A percentile compares a stretch with the other conserved stretches of the same genome.
phyloP scores from a whole-genome alignment of 2,113 vertebrate genomes.

The Hyperopisus bebe region DNA sequence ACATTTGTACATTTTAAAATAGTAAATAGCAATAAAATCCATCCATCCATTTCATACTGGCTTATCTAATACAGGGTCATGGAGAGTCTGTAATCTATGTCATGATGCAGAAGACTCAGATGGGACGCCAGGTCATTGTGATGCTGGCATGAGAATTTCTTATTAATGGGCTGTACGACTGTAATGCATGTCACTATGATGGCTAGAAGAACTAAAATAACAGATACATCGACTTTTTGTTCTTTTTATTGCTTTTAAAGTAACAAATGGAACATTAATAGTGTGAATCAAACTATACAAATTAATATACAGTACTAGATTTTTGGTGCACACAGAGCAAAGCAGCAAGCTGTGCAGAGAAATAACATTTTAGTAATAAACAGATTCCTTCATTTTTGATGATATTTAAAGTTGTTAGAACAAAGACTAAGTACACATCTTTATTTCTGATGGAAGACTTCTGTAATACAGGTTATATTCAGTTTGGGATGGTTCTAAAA shows the following conservation, averaged over 20 bases:
- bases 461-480: not conserved
- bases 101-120: not conserved
- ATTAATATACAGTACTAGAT: no score
- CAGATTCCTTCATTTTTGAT: not conserved
- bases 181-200: not conserved
- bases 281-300: not conserved
- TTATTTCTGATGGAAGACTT: slow-evolving; percentile 20
- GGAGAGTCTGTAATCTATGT: not conserved
- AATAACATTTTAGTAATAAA: not conserved
- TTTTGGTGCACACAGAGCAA: not conserved
- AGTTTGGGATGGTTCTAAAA: not conserved
- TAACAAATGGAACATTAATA: not conserved
- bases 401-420: not conserved
- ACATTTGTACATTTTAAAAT: not conserved
- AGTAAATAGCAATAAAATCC: not conserved
- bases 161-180: not conserved
- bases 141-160: not conserved
- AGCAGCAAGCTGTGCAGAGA: not conserved
- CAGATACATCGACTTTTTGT: not conserved
- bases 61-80: not conserved
- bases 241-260: not conserved
- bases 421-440: not conserved
- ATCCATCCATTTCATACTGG: not conserved
- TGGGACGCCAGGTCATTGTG: not conserved
- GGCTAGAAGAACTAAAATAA: not conserved